phyloP scores from a whole-genome alignment of 2,888 invertebrate species.

The Tetragnatha montana region DNA sequence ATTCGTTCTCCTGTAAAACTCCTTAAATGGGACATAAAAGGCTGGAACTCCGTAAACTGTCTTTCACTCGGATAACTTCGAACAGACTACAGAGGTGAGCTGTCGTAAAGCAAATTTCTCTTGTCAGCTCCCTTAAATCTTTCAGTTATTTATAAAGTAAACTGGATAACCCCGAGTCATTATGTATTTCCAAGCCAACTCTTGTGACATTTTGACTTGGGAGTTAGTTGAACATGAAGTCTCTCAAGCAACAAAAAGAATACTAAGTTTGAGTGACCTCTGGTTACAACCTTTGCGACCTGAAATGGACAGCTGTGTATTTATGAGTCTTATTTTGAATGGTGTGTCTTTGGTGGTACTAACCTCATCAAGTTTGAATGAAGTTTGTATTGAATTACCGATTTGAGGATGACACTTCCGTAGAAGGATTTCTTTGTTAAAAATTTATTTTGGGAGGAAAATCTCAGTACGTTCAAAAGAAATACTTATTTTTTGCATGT shows the following conservation, averaged over 20 bases:
- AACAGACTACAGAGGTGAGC: background rate
- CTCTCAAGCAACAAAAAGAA: background rate
- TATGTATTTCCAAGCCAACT: background rate
- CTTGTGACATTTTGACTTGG: background rate
- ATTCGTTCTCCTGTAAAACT: background rate
- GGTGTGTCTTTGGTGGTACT: background rate
- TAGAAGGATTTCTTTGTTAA: too few relatives aligned
- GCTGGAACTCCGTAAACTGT: background rate
- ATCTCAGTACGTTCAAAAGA: too few relatives aligned
- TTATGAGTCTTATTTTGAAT: background rate
- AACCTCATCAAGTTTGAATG: background rate
- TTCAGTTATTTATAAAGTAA: background rate
- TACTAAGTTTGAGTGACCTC: background rate
- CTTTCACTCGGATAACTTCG: background rate
- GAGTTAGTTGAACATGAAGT: background rate
- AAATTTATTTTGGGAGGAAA: too few relatives aligned
- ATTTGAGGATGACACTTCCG: too few relatives aligned
- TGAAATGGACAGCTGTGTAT: background rate
- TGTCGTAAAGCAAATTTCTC: background rate
- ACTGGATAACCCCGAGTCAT: background rate
- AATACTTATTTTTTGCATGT: too few relatives aligned
- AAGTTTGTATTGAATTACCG: background rate
- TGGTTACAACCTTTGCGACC: background rate
- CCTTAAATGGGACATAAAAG: slow-evolving; percentile 6
- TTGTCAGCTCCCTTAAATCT: background rate